Conservation (phyloP, 2,113 vertebrate genomes). For the Nibea coibor region DNA sequence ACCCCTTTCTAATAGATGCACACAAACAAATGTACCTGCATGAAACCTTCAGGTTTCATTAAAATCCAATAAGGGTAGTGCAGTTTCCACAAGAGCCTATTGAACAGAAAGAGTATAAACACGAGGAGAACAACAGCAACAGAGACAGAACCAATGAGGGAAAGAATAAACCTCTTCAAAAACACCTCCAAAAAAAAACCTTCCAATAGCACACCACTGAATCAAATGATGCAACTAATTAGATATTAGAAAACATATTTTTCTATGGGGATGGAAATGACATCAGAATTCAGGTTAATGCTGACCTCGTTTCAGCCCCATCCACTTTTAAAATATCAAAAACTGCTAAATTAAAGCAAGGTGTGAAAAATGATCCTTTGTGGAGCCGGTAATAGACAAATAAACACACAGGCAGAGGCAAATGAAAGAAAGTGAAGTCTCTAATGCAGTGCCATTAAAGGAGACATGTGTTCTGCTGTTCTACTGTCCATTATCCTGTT, state of each 20-base stretch:
- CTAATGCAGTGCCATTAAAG: constrained; percentile 25
- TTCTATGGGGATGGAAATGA: background rate
- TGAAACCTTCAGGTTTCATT: constrained; percentile 1
- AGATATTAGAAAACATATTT: background rate
- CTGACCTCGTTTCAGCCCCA: constrained; percentile 19
- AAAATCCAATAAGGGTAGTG: background rate
- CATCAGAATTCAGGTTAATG: constrained; percentile 4
- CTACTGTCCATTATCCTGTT: background rate
- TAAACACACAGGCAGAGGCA: constrained; percentile 13
- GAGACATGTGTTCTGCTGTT: background rate
- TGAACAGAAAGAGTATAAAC: background rate
- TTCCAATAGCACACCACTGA: background rate
- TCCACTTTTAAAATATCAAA: constrained; percentile 11
- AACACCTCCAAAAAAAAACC: background rate
- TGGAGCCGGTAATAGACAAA: constrained; percentile 27
- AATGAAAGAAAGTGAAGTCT: constrained; percentile 40
- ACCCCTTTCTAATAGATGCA: background rate
- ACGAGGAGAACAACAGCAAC: background rate
- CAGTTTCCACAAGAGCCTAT: background rate
- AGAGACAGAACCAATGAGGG: background rate
- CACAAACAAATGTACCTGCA: background rate
- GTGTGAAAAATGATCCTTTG: constrained; percentile 44
- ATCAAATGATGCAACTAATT: background rate
- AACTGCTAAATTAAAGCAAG: constrained; percentile 28
- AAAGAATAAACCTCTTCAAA: background rate